These are phyloP conservation scores for Drosophila atripex DNA, from an alignment of 2,888 invertebrate species.

Conservation along the genomic window DNA sequence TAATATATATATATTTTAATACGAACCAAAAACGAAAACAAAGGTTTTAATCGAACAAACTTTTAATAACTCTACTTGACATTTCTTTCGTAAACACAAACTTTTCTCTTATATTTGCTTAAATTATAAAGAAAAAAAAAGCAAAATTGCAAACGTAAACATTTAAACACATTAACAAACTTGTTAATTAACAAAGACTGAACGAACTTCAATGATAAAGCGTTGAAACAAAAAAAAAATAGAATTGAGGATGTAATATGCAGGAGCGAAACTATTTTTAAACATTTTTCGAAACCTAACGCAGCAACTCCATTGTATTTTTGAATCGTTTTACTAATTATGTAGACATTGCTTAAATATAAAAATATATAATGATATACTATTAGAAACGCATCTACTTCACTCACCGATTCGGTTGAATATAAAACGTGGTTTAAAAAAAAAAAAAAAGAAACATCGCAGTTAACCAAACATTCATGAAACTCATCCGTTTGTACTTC, in stretches of 20 bases:
- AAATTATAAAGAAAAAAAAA: conserved; percentile 1
- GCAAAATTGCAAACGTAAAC: conserved; percentile 10
- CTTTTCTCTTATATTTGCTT: conserved; percentile 8
- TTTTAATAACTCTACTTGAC: conserved; percentile 20
- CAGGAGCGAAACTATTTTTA: conserved; percentile 34
- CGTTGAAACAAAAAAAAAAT: conserved; percentile 40
- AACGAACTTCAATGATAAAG: conserved; percentile 61
- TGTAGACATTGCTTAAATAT: conserved; percentile 55
- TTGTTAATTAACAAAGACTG: conserved; percentile 74
- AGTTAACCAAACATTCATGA: conserved; percentile 19
- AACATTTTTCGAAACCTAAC: conserved; percentile 41
- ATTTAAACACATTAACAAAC: conserved; percentile 57
- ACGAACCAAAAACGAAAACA: conserved; percentile 35
- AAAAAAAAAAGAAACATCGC: conserved; percentile 19
- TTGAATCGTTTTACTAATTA: conserved; percentile 66
- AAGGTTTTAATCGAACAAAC: conserved; percentile 29
- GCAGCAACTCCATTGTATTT: conserved; percentile 56
- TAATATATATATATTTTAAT: conserved; percentile 54
- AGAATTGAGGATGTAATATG: conserved; percentile 1
- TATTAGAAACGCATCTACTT: conserved; percentile 27
- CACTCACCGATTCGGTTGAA: conserved; percentile 3
- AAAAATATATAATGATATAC: conserved; percentile 37
- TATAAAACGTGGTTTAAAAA: conserved; percentile 24
- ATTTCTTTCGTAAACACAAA: conserved; percentile 8
- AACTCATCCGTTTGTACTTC: conserved; percentile 2